These are phyloP conservation scores for Drosophila simulans DNA, from an alignment of 1,140 invertebrate genomes.

Conservation along the genomic window DNA sequence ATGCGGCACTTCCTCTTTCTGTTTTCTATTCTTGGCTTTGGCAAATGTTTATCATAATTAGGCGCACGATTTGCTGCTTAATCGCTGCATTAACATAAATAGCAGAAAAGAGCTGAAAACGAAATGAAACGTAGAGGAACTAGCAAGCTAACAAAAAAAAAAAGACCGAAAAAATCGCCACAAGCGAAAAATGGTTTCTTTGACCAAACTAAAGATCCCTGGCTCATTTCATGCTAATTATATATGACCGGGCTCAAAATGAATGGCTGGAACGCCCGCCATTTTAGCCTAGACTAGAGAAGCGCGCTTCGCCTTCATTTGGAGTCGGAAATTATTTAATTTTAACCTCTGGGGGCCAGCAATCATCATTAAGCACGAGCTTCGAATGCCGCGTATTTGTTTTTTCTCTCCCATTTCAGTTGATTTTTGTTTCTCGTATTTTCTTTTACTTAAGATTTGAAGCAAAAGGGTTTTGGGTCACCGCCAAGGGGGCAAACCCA, in stretches of 20 bases:
- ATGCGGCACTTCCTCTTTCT: constrained; percentile 54
- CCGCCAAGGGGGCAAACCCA: constrained; percentile 56
- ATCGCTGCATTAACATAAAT: constrained; percentile 79
- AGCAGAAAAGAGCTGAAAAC: constrained; percentile 34
- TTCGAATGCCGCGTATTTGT: constrained; percentile 61
- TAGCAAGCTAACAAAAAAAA: constrained; percentile 3
- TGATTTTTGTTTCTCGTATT: neutral
- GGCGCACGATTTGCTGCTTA: constrained; percentile 76
- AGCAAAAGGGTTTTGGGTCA: constrained; percentile 79
- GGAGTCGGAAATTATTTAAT: constrained; percentile 78
- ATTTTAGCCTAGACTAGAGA: constrained; percentile 63
- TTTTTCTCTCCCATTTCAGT: constrained; percentile 26
- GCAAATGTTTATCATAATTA: constrained; percentile 78
- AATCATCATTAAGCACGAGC: constrained; percentile 82
- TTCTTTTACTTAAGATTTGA: constrained; percentile 10
- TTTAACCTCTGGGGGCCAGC: constrained; percentile 79
- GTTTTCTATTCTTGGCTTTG: constrained; percentile 29
- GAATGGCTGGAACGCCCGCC: constrained; percentile 71
- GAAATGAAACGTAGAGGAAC: constrained; percentile 31
- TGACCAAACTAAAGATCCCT: constrained; percentile 77
- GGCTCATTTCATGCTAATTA: constrained; percentile 83
- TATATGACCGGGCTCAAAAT: constrained; percentile 56
- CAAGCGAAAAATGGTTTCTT: constrained; percentile 59
- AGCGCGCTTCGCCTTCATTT: constrained; percentile 37
- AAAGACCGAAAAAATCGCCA: constrained; percentile 54